Percentiles rank a stretch among this genome's conserved stretches.
Conservation (phyloP, 2,797 vertebrate genomes). For the Mormyrops boulengeri region DNA sequence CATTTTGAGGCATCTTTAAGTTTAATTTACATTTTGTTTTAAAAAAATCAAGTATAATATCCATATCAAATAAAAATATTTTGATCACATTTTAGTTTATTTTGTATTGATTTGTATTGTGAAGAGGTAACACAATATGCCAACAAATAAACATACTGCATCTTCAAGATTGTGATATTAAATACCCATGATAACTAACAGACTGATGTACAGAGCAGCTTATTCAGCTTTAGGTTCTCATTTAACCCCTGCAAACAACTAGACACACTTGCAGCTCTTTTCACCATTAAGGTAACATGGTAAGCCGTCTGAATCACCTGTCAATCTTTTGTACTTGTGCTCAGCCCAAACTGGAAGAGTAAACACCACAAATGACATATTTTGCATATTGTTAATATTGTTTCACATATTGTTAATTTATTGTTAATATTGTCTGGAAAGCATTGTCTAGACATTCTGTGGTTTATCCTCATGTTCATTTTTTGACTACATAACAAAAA, state of each 20-base stretch:
- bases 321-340: not conserved
- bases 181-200: not conserved
- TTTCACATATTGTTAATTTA: not conserved
- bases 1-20: not conserved
- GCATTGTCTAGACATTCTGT: not conserved
- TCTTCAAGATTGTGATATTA: not conserved
- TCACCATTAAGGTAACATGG: not conserved
- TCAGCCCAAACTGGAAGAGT: not conserved
- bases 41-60: not conserved
- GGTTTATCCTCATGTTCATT: not conserved
- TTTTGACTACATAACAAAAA: not conserved
- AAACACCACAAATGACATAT: not conserved
- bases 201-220: not conserved
- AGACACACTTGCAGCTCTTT: not conserved
- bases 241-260: not conserved
- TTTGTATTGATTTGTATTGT: not conserved
- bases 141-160: not conserved
- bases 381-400: too few species aligned
- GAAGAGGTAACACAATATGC: not conserved
- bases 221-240: not conserved
- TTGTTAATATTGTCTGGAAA: not conserved
- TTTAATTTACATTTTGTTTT: not conserved
- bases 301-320: not conserved
- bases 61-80: not conserved
- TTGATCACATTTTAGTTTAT: not conserved